Evolutionary conservation across 1,140 invertebrate genomes (phyloP), one percentile per base, ranked within the genome.

Genomic region (Caenorhabditis brenneri): DNA sequence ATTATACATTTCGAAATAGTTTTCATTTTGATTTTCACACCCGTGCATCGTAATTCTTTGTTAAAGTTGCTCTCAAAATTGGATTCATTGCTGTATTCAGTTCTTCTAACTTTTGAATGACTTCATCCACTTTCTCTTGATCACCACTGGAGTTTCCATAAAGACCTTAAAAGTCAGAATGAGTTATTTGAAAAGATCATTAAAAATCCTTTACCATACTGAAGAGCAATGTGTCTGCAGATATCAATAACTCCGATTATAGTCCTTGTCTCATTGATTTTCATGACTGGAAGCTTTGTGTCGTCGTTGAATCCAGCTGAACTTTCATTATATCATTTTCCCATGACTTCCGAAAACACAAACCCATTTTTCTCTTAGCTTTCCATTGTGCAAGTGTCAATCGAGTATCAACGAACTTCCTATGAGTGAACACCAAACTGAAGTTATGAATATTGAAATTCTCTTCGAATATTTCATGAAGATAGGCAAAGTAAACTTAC

Each of bases 321-420:
- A 80, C 31, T n/a, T 42, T 22, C 4, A 22, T 48, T 2, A 15
- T 48, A 12, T 49, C 5, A 36, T 53, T 31, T 31, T 16, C 19
- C 15, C 0, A 51, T 10, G 2, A 15, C 31, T n/a, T n/a, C n/a
- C 31, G 15, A 9, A 22, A 10, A 10, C 19, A 46, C 33, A 2
- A 19, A 82, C 81, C 81, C 27, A 65, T 33, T 46, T 83, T 79
- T 48, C 82, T 36, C 24, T 79, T 83, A 15, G 65, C 31, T 24
- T 83, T 83, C 82, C 82, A 83, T 29, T 83, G 82, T 29, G 69
- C 82, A 48, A 83, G 69, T 5, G 82, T 83, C 74, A 83, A 22
- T 27, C 82, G 29, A 16, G 65, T 83, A 48, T 83, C 82, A 22
- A 42, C 49, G 19, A 79, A 83, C n/a, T 58, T 58, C 27, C 65